Conservation (phyloP, 2,113 vertebrate genomes). For the Pangasianodon hypophthalmus region DNA sequence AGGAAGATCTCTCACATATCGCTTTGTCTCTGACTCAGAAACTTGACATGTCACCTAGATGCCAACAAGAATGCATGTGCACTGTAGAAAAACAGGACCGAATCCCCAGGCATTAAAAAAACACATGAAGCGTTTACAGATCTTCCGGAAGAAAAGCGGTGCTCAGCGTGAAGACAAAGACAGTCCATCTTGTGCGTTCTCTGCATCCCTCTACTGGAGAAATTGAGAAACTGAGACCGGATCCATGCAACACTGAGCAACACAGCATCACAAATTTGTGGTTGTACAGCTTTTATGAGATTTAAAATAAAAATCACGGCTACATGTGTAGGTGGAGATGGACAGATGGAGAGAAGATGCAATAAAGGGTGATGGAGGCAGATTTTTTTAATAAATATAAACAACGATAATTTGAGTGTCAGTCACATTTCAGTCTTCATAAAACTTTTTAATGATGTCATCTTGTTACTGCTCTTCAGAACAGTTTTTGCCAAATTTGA, state of each 20-base stretch:
- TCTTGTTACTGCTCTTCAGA: too few relatives aligned
- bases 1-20: background rate
- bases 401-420: too few relatives aligned
- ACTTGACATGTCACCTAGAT: background rate
- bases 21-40: background rate
- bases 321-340: background rate
- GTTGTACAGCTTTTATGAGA: background rate
- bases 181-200: conserved; percentile 9
- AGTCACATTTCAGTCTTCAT: background rate
- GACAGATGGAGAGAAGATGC: background rate
- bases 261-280: background rate
- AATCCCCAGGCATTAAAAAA: background rate
- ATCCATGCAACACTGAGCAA: background rate
- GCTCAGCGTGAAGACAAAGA: conserved; percentile 14
- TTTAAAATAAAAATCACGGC: background rate
- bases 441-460: background rate
- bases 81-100: background rate
- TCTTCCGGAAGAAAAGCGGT: background rate
- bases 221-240: background rate
- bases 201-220: conserved; percentile 46
- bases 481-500: too few relatives aligned
- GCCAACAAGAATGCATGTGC: background rate
- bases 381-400: too few relatives aligned
- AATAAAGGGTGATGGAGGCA: background rate
- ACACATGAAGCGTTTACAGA: background rate